Evolutionary conservation across 2,797 vertebrate genomes (phyloP), one percentile per base, ranked within the genome.

Genomic region (Aeoliscus strigatus): DNA sequence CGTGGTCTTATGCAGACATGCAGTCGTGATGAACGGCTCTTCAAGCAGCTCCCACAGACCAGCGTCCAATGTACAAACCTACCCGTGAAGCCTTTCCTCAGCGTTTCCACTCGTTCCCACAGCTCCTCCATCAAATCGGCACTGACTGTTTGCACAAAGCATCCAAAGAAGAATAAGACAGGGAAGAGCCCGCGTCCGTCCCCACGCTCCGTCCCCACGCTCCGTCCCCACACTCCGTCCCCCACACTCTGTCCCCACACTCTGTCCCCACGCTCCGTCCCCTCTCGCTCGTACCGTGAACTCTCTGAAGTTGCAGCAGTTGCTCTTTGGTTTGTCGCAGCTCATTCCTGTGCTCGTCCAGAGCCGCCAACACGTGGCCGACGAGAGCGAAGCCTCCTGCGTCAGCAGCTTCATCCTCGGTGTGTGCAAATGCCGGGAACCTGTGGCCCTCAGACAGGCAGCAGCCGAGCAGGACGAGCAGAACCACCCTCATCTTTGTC

Each of bases 281-380:
- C 44, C 12, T 36, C 25, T 16, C 0, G 2, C 16, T 39, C 42
- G 2, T 32, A 60, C 37, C 34, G 9, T 38, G 30, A 0, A n/a
- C 27, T 36, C 15, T 37, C 43, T 58, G 45, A 32, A 68, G 45
- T 17, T 54, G 44, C 15, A 31, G 25, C 42, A 53, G 45, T 40
- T 51, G 40, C 9, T 63, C 35, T 46, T 38, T 56, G 44, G 30
- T 49, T 34, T 45, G 30, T 54, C 14, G 11, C 38, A 66, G 45
- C 57, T 67, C 51, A 44, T 61, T 54, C 33, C 40, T 48, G 6
- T 39, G 56, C n/a, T 70, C 43, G 17, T 62, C 34, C 32, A 73
- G 30, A 61, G 18, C 39, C 15, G 39, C 33, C 14, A 33, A 60
- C 43, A 57, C 14, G 41, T 70, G 31, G 8, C 26, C 30, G 45